Evolutionary conservation across 2,888 invertebrate species (phyloP).

Genomic region (Drosophila testacea): DNA sequence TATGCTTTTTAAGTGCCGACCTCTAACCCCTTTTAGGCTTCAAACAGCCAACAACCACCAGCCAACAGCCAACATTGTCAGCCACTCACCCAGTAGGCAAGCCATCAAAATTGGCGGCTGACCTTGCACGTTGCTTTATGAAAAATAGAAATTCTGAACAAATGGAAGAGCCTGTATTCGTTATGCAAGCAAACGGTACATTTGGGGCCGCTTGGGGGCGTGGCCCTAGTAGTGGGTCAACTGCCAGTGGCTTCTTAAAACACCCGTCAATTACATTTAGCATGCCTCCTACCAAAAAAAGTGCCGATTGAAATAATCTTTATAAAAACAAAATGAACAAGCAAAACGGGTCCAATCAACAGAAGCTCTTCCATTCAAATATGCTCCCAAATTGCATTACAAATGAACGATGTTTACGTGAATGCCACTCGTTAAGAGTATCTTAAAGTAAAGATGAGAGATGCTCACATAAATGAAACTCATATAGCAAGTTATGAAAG

Average conservation of each 20-base stretch:
- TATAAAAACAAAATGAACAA: slow-evolving; percentile 2
- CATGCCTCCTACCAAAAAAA: neutral
- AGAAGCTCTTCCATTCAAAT: neutral
- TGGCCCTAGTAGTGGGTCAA: slow-evolving; percentile 19
- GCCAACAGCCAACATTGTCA: neutral
- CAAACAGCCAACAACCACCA: slow-evolving; percentile 2
- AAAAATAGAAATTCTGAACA: slow-evolving; percentile 55
- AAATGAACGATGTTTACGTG: neutral
- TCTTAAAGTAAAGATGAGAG: neutral
- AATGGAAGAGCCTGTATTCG: slow-evolving; percentile 34
- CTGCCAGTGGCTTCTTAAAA: slow-evolving; percentile 9
- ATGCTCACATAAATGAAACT: neutral
- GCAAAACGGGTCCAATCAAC: neutral
- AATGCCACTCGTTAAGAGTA: slow-evolving; percentile 2
- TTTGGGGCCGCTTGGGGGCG: slow-evolving; percentile 2
- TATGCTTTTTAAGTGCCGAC: slow-evolving; percentile 19
- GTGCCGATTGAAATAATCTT: slow-evolving; percentile 9
- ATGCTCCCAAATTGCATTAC: slow-evolving; percentile 16
- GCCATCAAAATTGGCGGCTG: slow-evolving; percentile 57
- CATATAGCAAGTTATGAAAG: neutral
- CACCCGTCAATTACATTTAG: slow-evolving; percentile 29
- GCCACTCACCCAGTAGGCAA: slow-evolving; percentile 6
- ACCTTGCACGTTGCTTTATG: slow-evolving; percentile 66
- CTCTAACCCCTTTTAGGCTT: slow-evolving; percentile 14
- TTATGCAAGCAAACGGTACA: slow-evolving; percentile 26